A percentile compares a stretch with the other conserved stretches of the same genome.
Evolutionary conservation across 1,140 invertebrate species (phyloP).

Genomic region (Leptinotarsa undecemlineata): DNA sequence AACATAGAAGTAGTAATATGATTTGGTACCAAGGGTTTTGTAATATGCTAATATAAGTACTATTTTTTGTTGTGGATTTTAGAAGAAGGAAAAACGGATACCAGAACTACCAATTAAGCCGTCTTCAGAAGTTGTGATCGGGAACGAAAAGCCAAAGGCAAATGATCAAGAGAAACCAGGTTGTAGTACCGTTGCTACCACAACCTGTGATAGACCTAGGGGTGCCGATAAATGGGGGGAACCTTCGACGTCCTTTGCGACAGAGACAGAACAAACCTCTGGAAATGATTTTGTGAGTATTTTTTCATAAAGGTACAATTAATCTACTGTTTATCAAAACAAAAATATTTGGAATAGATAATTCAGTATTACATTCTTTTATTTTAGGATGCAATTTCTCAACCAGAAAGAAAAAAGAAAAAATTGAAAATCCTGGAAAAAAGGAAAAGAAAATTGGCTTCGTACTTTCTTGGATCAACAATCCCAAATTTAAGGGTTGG

Average conservation of each 20-base stretch:
- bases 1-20: too few species aligned
- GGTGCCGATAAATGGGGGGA: neutral
- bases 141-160: neutral
- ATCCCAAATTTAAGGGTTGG: constrained; percentile 22
- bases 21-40: neutral
- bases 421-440: neutral
- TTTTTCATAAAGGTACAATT: constrained; percentile 2
- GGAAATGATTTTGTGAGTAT: constrained; percentile 4
- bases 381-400: constrained; percentile 5
- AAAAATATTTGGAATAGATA: neutral
- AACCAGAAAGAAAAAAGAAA: neutral
- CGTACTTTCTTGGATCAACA: constrained; percentile 1
- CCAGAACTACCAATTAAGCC: constrained; percentile 1
- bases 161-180: constrained; percentile 7
- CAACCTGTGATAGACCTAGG: too few species aligned
- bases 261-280: neutral
- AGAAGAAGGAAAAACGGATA: neutral
- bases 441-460: neutral
- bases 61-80: constrained; percentile 3
- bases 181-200: neutral
- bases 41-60: neutral
- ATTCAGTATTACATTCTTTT: neutral
- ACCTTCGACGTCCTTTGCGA: neutral
- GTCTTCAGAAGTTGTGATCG: neutral
- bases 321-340: constrained; percentile 11